Percentiles rank a stretch among this genome's conserved stretches.
These are phyloP conservation scores for Rhinichthys osculus DNA, from an alignment of 2,797 vertebrate species.

Conservation along the genomic window DNA sequence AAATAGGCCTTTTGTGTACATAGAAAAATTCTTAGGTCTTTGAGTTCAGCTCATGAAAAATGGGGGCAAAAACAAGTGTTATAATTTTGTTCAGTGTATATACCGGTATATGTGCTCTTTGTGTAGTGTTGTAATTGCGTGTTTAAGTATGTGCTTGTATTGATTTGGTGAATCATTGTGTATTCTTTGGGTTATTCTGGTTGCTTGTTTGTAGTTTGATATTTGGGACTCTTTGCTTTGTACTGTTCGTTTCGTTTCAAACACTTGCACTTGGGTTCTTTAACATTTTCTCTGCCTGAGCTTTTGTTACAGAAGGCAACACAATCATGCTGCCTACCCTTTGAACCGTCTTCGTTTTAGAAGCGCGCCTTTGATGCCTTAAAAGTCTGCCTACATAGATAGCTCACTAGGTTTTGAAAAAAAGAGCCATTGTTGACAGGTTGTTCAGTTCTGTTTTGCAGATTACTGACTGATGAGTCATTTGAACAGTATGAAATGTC, in stretches of 20 bases:
- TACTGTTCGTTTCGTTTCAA: not conserved
- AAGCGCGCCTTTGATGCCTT: conserved; percentile 11
- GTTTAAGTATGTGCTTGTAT: not conserved
- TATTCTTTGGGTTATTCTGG: conserved; percentile 23
- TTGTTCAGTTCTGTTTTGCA: conserved; percentile 15
- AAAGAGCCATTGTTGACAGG: conserved; percentile 18
- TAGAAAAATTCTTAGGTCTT: too few relatives aligned
- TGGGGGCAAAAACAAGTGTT: too few relatives aligned
- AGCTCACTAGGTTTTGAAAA: conserved; percentile 7
- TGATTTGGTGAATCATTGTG: conserved; percentile 13
- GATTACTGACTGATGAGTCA: conserved; percentile 5
- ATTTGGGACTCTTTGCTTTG: not conserved
- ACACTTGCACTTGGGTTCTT: conserved; percentile 3
- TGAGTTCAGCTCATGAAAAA: too few relatives aligned
- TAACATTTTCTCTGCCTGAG: not conserved
- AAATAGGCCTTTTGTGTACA: too few relatives aligned
- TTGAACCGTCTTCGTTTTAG: not conserved
- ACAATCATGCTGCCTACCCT: not conserved
- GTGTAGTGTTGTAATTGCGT: not conserved
- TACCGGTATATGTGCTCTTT: not conserved
- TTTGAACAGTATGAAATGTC: not conserved
- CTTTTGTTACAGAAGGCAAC: conserved; percentile 23
- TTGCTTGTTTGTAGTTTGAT: conserved; percentile 21
- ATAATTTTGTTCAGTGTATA: too few relatives aligned
- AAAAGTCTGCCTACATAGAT: conserved; percentile 13